phyloP scores from a whole-genome alignment of 2,113 vertebrate species.

The Syrrhaptes paradoxus region DNA sequence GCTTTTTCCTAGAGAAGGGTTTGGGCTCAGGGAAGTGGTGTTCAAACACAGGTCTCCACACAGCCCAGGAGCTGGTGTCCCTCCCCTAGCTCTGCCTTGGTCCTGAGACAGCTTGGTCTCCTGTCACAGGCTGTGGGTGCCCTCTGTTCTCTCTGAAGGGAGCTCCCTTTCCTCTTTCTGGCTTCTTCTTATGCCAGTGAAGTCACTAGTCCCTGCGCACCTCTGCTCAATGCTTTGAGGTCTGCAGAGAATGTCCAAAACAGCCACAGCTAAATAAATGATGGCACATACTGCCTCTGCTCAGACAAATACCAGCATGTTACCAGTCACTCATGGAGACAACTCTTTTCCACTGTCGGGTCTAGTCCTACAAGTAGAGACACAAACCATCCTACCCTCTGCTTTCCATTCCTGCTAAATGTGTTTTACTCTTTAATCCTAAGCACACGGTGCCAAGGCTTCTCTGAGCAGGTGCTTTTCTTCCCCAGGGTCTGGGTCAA shows the following conservation, averaged over 20 bases:
- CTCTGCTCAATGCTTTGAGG: background rate
- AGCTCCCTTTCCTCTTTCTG: background rate
- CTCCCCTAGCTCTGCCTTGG: background rate
- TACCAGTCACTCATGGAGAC: accelerated
- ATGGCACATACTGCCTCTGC: background rate
- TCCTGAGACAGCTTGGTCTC: background rate
- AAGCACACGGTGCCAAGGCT: background rate
- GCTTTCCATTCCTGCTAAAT: background rate
- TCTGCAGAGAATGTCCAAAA: background rate
- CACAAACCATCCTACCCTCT: background rate
- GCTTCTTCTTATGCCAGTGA: background rate
- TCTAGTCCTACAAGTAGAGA: background rate
- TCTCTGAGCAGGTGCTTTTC: background rate
- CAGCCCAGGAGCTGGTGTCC: background rate
- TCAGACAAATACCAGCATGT: background rate
- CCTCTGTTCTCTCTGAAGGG: accelerated
- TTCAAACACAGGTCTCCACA: slow-evolving; percentile 22
- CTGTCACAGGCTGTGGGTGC: accelerated
- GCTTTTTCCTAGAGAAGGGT: slow-evolving; percentile 31
- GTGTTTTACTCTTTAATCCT: background rate
- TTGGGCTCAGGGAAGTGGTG: background rate
- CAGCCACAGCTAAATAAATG: background rate
- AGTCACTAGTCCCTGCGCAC: background rate
- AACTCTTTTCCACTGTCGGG: background rate
- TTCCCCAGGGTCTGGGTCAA: background rate